A percentile compares a stretch with the other conserved stretches of the same genome.
These are phyloP conservation scores for Ectropis grisescens DNA, from an alignment of 1,140 invertebrate genomes.

Conservation along the genomic window DNA sequence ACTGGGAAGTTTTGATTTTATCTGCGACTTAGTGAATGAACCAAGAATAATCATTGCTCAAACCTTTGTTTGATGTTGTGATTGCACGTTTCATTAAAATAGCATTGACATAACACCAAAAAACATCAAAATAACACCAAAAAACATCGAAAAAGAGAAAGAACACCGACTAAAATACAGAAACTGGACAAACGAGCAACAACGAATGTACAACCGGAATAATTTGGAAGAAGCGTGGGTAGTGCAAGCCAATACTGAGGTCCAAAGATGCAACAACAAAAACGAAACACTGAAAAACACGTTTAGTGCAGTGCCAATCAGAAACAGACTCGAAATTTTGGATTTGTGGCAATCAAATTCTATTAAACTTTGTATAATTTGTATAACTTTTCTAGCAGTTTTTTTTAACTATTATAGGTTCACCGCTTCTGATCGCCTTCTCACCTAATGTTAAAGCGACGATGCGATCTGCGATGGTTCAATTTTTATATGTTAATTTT, in stretches of 20 bases:
- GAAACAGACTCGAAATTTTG: slow-evolving; percentile 10
- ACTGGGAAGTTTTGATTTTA: too few relatives aligned
- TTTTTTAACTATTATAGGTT: too few relatives aligned
- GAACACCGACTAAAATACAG: slow-evolving; percentile 65
- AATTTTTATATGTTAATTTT: too few relatives aligned
- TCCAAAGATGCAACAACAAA: slow-evolving; percentile 27
- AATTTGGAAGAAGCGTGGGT: slow-evolving; percentile 40
- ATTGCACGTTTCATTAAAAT: too few relatives aligned
- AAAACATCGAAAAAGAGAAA: slow-evolving; percentile 48
- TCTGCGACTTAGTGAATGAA: too few relatives aligned
- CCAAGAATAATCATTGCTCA: too few relatives aligned
- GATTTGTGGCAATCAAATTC: slow-evolving; percentile 13
- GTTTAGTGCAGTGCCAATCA: slow-evolving; percentile 47
- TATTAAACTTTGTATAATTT: too few relatives aligned
- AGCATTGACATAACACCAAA: slow-evolving; percentile 18
- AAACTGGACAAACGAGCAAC: slow-evolving; percentile 35
- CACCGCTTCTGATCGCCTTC: too few relatives aligned
- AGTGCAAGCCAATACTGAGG: slow-evolving; percentile 60
- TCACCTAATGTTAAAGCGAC: too few relatives aligned
- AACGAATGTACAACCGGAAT: slow-evolving; percentile 26
- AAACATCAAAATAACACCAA: too few relatives aligned
- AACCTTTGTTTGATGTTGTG: too few relatives aligned
- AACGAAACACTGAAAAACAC: slow-evolving; percentile 17
- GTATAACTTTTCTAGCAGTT: background rate
- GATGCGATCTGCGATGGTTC: too few relatives aligned